phyloP scores from a whole-genome alignment of 2,888 invertebrate species.

The Trissolcus brochymenae region DNA sequence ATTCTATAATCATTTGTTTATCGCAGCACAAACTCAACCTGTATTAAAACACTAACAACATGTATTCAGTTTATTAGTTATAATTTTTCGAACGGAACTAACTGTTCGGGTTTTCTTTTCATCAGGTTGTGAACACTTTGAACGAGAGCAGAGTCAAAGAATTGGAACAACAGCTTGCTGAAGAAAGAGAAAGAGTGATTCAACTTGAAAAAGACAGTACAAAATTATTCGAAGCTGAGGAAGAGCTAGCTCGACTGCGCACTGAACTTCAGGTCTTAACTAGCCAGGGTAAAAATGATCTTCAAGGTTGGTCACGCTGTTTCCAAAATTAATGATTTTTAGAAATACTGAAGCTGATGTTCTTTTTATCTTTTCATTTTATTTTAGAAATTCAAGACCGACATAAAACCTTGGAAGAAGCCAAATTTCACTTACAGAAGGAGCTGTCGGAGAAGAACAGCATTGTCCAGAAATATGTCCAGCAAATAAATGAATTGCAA shows the following conservation, averaged over 20 bases:
- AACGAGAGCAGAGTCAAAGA: slow-evolving; percentile 77
- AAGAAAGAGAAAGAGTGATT: slow-evolving; percentile 77
- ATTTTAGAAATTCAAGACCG: slow-evolving; percentile 31
- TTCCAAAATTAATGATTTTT: not conserved
- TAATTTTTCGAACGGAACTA: too few relatives aligned
- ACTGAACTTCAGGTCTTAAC: slow-evolving; percentile 77
- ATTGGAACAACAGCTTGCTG: slow-evolving; percentile 76
- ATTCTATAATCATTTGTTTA: not conserved
- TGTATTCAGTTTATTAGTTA: slow-evolving; percentile 1
- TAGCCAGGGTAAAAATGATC: slow-evolving; percentile 55
- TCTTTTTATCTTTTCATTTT: slow-evolving; percentile 4
- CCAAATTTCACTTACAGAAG: slow-evolving; percentile 70
- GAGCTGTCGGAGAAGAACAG: slow-evolving; percentile 69
- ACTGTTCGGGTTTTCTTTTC: slow-evolving; percentile 37
- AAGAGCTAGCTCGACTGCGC: slow-evolving; percentile 81
- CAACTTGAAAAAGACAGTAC: slow-evolving; percentile 78
- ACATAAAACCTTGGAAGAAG: slow-evolving; percentile 67
- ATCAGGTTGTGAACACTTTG: slow-evolving; percentile 77
- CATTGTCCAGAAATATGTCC: slow-evolving; percentile 70
- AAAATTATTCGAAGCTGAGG: slow-evolving; percentile 81
- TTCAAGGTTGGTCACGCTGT: slow-evolving; percentile 59
- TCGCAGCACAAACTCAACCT: too few relatives aligned
- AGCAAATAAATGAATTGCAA: slow-evolving; percentile 67
- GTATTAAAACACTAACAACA: too few relatives aligned
- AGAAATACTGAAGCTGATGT: not conserved